Conservation (phyloP, 2,888 invertebrate species). For the Acronicta aceris region DNA sequence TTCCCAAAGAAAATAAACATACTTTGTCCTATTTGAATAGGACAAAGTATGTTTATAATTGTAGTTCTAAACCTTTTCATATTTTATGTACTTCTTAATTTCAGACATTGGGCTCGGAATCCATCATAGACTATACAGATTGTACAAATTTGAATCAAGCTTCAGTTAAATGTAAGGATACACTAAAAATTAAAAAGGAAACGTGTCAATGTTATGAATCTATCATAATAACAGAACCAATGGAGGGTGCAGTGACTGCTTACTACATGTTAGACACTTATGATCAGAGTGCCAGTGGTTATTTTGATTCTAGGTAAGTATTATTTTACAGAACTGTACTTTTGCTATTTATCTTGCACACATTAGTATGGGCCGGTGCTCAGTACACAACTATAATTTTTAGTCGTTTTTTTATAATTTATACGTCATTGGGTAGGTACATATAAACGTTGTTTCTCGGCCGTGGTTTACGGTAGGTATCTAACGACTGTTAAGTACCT, state of each 20-base stretch:
- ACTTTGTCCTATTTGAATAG: neutral
- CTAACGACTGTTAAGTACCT: too few relatives aligned
- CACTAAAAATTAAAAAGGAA: neutral
- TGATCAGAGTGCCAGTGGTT: constrained; percentile 6
- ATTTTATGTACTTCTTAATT: constrained; percentile 8
- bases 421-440: too few relatives aligned
- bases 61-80: neutral
- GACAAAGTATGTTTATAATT: too few relatives aligned
- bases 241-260: constrained; percentile 25
- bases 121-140: constrained; percentile 27
- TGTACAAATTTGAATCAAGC: neutral
- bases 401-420: too few relatives aligned
- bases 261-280: constrained; percentile 36
- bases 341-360: too few relatives aligned
- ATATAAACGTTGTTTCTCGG: too few relatives aligned
- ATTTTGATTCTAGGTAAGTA: constrained; percentile 33
- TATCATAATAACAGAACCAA: constrained; percentile 8
- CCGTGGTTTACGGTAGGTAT: too few relatives aligned
- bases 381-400: too few relatives aligned
- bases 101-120: constrained; percentile 18
- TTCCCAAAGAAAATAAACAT: too few relatives aligned
- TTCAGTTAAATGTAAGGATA: constrained; percentile 20
- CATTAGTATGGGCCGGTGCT: too few relatives aligned
- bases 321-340: too few relatives aligned
- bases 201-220: constrained; percentile 10